Evolutionary conservation across 2,797 vertebrate species (phyloP), one percentile per base, ranked within the genome.

Genomic region (Strix occidentalis): DNA sequence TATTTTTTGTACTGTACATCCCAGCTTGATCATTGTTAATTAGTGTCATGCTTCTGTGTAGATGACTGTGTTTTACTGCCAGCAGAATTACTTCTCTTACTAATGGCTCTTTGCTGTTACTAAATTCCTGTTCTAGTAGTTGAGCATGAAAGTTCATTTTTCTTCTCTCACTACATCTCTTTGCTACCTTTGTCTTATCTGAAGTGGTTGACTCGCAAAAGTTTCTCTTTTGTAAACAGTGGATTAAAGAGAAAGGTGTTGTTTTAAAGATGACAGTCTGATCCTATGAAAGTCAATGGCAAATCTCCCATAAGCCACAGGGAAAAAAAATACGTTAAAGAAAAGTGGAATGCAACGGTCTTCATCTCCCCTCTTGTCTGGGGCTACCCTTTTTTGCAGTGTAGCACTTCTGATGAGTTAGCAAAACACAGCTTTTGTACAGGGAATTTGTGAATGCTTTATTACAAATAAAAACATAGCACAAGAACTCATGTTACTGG

Each of bases 201-300:
- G 84, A 78, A 87, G 75, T 68, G 71, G 75, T 51, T 94, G 84
- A 75, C 81, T 93, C 61, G 78, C 41, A 80, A 87, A 97, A 95
- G 77, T 94, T 96, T 93, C 57, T 80, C 70, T 93, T 90, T 65
- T 68, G 90, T 93, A 95, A 94, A 93, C 86, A 96, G 68, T 0
- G 2, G 92, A 89, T 96, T 96, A 96, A 92, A 84, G 71, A 76
- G 78, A 90, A 86, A 89, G 74, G 90, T 89, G 70, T 74, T 95
- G 91, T 90, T 93, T 95, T 95, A 97, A 77, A 88, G 90, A 82
- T 45, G 84, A 95, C 94, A 57, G 63, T 53, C 74, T 92, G 93
- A 95, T 84, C 68, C 81, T 56, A 11, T 61, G 68, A 83, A 95
- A 95, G 90, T 75, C 88, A 89, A 58, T 76, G 84, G 69, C 78